A percentile compares a stretch with the other conserved stretches of the same genome.
phyloP scores from a whole-genome alignment of 1,140 invertebrate genomes.

The Coelopa frigida region DNA sequence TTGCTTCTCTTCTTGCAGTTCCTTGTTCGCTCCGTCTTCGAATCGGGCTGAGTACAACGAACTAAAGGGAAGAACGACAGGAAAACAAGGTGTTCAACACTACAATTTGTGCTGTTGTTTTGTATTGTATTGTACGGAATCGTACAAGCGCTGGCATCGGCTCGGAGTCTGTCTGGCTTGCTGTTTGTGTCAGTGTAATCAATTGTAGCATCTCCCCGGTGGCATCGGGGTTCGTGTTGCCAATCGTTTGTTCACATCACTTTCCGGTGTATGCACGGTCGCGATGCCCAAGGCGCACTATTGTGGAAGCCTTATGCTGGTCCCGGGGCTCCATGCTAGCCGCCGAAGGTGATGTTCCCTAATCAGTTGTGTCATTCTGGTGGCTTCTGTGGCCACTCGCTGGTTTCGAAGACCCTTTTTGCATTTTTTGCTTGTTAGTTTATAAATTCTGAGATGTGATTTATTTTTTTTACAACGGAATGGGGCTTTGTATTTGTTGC shows the following conservation, averaged over 20 bases:
- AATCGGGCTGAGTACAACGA: neutral
- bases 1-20: neutral
- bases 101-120: slow-evolving; percentile 38
- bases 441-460: slow-evolving; percentile 3
- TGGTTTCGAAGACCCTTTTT: neutral
- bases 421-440: neutral
- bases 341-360: slow-evolving; percentile 37
- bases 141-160: no score
- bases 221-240: slow-evolving; percentile 12
- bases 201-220: slow-evolving; percentile 25
- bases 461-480: no score
- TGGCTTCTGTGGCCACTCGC: slow-evolving; percentile 25
- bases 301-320: slow-evolving; percentile 2
- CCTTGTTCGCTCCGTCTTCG: neutral
- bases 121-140: no score
- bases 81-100: slow-evolving; percentile 40
- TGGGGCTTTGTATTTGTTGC: no score
- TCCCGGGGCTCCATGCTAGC: neutral
- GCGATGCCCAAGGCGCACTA: slow-evolving; percentile 9
- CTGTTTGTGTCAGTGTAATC: slow-evolving; percentile 15
- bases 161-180: no score
- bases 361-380: slow-evolving; percentile 42
- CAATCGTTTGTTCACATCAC: slow-evolving; percentile 14
- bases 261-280: neutral
- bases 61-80: slow-evolving; percentile 5